Percentiles rank a stretch among this genome's conserved stretches.
phyloP scores from a whole-genome alignment of 2,797 vertebrate species.

The Pangasius sanitwongsei region DNA sequence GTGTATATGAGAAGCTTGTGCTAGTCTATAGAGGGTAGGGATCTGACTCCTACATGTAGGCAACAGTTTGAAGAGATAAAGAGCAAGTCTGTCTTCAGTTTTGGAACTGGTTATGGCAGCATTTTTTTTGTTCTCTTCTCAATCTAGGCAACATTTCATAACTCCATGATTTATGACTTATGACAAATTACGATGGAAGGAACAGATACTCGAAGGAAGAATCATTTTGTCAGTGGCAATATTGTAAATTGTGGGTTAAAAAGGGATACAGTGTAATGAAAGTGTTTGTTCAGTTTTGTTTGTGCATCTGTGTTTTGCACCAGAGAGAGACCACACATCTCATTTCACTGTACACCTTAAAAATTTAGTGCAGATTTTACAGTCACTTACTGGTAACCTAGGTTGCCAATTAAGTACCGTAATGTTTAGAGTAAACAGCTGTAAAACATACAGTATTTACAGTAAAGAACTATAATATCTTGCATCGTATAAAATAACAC shows the following conservation, averaged over 20 bases:
- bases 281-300: background rate
- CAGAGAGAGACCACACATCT: too few relatives aligned
- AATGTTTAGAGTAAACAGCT: too few relatives aligned
- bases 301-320: background rate
- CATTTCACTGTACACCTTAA: background rate
- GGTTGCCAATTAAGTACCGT: too few relatives aligned
- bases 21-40: background rate
- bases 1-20: background rate
- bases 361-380: too few relatives aligned
- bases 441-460: too few relatives aligned
- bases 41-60: background rate
- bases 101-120: background rate
- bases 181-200: background rate
- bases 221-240: background rate
- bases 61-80: background rate
- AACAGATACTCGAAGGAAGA: background rate
- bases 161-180: background rate
- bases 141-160: background rate
- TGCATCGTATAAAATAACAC: too few relatives aligned
- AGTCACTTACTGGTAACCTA: too few relatives aligned
- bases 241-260: background rate
- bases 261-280: background rate
- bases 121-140: background rate
- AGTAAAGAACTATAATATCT: too few relatives aligned
- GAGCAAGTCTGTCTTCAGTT: background rate